These are phyloP conservation scores for Lucilia sericata DNA, from an alignment of 1,140 invertebrate species.

Conservation along the genomic window DNA sequence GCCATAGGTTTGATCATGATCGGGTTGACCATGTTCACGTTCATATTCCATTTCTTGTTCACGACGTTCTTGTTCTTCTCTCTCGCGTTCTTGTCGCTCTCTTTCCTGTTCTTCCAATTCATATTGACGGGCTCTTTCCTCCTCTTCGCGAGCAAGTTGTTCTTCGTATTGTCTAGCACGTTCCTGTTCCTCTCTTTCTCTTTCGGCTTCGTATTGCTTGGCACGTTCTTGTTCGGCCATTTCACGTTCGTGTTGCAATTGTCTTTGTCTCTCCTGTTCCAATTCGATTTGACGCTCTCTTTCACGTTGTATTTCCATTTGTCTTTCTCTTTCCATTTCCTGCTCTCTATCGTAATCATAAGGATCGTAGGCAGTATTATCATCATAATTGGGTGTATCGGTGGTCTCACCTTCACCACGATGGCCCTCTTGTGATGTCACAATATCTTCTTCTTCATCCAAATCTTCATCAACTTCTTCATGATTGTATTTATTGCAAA, in stretches of 20 bases:
- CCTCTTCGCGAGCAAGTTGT: not conserved
- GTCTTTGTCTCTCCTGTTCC: not conserved
- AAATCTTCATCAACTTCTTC: not conserved
- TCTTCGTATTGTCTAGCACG: not conserved
- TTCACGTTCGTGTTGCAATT: constrained; percentile 9
- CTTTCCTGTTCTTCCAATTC: not conserved
- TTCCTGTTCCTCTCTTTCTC: constrained; percentile 8
- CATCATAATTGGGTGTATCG: not conserved
- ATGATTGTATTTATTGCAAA: constrained; percentile 6
- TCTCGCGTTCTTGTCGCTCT: not conserved
- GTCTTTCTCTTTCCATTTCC: not conserved
- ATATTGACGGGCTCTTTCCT: not conserved
- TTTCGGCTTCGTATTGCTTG: not conserved
- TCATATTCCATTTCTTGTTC: not conserved
- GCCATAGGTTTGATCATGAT: too few species aligned
- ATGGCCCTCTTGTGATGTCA: not conserved
- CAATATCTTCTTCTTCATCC: not conserved
- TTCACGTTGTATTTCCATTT: not conserved
- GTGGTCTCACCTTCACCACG: constrained; percentile 13
- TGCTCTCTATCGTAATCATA: not conserved
- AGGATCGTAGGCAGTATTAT: not conserved
- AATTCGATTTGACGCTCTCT: not conserved
- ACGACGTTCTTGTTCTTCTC: not conserved
- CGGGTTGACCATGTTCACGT: not conserved
- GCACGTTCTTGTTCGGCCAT: constrained; percentile 34